Base-by-base conservation (phyloP, 2,888 invertebrate genomes). In the Melinaea menophilus region DNA sequence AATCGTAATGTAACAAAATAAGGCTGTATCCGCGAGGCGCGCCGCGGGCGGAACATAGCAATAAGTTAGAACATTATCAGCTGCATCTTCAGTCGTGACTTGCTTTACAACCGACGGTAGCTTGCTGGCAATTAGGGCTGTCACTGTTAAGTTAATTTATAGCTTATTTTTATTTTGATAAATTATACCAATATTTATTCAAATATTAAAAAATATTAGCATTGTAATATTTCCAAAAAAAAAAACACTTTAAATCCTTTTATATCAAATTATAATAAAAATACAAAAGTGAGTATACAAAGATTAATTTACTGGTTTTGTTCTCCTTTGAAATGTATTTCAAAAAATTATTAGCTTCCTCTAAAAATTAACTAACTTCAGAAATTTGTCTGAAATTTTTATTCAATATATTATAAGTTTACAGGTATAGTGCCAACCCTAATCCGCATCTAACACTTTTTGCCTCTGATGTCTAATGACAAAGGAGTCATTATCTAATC, bases 401-500 rank as follows among this genome's bases (percentile, higher is more conserved):
- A 12, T 58, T 37, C 22, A 41, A 31, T 3, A 55, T 12, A 55
- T 33, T 22, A 33, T 55, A 22, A 55, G 5, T 33, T 55, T 55
- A 9, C n/a, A 41, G 11, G 34, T 47, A 11, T 34, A 5, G 12
- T 3, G 62, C 4, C 69, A 69, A 68, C 71, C 71, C 71, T 72
- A 67, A 64, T 69, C 69, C 79, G 59, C 41, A 56, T 54, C 66
- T 58, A 65, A 63, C 63, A 81, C 78, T 85, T 86, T 85, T 86
- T 85, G 77, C 83, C 77, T 80, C 76, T 51, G 62, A 69, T 64
- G 63, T 67, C 62, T 69, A 67, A 69, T 82, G 84, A 86, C 86
- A 86, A 86, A 85, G 79, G 80, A 78, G 75, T 85, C 79, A 86
- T 86, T 86, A 86, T 85, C 85, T 82, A 83, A 86, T 86, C 84